phyloP scores from a whole-genome alignment of 2,113 vertebrate species.

The Oreochromis tanganicae region DNA sequence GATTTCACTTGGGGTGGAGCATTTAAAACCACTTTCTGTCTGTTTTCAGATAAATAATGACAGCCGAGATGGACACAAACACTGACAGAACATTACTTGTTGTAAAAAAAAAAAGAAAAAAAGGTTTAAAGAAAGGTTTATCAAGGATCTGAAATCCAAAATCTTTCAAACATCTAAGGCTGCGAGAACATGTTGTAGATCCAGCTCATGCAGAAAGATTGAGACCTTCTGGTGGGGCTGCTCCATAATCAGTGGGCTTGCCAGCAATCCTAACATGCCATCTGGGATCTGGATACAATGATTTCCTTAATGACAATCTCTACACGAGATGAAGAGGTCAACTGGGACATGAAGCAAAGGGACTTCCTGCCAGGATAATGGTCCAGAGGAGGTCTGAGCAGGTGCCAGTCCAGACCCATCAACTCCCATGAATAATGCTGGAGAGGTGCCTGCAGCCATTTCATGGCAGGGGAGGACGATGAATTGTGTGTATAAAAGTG shows the following conservation, averaged over 20 bases:
- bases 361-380: slow-evolving; percentile 17
- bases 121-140: background rate
- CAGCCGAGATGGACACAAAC: background rate
- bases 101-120: background rate
- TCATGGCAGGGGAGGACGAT: background rate
- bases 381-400: slow-evolving; percentile 20
- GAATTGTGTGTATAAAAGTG: background rate
- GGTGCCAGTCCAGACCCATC: slow-evolving; percentile 21
- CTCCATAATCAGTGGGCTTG: slow-evolving; percentile 8
- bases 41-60: background rate
- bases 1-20: background rate
- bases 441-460: slow-evolving; percentile 19
- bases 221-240: background rate
- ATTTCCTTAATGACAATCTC: slow-evolving; percentile 56
- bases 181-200: background rate
- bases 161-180: background rate
- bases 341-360: slow-evolving; percentile 19
- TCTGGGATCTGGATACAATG: slow-evolving; percentile 49
- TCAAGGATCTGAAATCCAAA: background rate
- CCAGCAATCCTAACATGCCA: slow-evolving; percentile 28
- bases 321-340: slow-evolving; percentile 36
- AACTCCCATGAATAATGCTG: slow-evolving; percentile 18
- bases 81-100: background rate
- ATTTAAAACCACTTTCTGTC: background rate
- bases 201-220: slow-evolving; percentile 4